Base-by-base conservation (phyloP, 2,888 invertebrate species). In the Ectemnius cavifrons region DNA sequence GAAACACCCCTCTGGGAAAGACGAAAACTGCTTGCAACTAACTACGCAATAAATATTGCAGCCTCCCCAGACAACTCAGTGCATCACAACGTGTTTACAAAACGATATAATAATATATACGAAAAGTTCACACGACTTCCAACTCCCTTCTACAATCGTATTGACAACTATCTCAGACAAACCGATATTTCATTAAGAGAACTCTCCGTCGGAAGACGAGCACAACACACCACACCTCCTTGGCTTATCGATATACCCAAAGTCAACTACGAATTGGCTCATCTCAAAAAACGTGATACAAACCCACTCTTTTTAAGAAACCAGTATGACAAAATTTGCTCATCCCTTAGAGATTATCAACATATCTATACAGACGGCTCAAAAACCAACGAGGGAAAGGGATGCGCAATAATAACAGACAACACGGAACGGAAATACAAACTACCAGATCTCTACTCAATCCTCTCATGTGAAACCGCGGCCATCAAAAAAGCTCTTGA, bases 291-390 rank as follows among this genome's bases (percentile, higher is more conserved):
- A 18, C n/a, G 18, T 18, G 16, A n/a, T 6, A 52, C 52, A 16
- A 52, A 52, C 6, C 18, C 52, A 11, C 18, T 18, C 18, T 16
- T 52, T 14, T 14, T 52, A 5, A 52, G n/a, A 52, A 52, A 6
- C 18, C 14, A 11, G 5, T 18, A 52, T 18, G 52, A 52, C 14
- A 13, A 13, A 20, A 58, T 58, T 5, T 58, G 20, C 16, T 16
- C 20, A 18, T 58, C 23, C 18, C 11, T 37, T 8, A 0, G 13
- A 11, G 1, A 28, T 2, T 28, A 28, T 18, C 16, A 52, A 8
- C 49, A 49, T 13, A 28, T 52, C 27, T 52, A 52, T 18, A 63
- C 28, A 1, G 63, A 63, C n/a, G 28, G 28, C 4, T 56, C 52
- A 11, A 63, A 63, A 37, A 63, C 28, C 2, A 37, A 63, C 1